A percentile compares a stretch with the other conserved stretches of the same genome.
phyloP scores from a whole-genome alignment of 2,113 vertebrate species.

The Peromyscus maniculatus region DNA sequence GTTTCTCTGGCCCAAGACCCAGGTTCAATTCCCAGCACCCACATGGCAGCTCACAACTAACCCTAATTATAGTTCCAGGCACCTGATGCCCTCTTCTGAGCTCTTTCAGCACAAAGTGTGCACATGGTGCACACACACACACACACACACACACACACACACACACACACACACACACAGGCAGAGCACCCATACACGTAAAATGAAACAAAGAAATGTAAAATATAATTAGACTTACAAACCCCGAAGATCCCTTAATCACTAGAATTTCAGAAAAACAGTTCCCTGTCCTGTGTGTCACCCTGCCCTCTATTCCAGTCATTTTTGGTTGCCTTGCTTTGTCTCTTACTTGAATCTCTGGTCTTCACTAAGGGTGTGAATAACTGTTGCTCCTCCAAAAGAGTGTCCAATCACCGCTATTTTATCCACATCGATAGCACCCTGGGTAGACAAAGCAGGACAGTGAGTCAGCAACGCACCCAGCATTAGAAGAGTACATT shows the following conservation, averaged over 20 bases:
- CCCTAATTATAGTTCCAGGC: neutral
- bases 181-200: neutral
- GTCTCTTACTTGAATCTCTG: constrained; percentile 93
- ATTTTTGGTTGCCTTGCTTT: constrained; percentile 43
- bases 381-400: constrained; percentile 95
- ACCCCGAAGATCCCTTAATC: neutral
- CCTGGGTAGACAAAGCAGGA: constrained; percentile 84
- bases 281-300: neutral
- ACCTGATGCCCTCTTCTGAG: neutral
- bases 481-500: constrained; percentile 31
- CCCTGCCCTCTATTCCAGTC: neutral
- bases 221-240: neutral
- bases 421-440: constrained; percentile 92
- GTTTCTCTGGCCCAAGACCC: neutral
- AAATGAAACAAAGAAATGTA: neutral
- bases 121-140: fast-evolving
- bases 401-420: constrained; percentile 95
- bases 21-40: neutral
- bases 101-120: neutral
- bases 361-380: constrained; percentile 94
- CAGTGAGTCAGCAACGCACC: neutral
- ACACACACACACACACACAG: neutral
- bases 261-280: neutral
- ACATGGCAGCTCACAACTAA: neutral
- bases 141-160: neutral